Conservation (phyloP, 1,140 invertebrate species). For the Kradibia gibbosae region DNA sequence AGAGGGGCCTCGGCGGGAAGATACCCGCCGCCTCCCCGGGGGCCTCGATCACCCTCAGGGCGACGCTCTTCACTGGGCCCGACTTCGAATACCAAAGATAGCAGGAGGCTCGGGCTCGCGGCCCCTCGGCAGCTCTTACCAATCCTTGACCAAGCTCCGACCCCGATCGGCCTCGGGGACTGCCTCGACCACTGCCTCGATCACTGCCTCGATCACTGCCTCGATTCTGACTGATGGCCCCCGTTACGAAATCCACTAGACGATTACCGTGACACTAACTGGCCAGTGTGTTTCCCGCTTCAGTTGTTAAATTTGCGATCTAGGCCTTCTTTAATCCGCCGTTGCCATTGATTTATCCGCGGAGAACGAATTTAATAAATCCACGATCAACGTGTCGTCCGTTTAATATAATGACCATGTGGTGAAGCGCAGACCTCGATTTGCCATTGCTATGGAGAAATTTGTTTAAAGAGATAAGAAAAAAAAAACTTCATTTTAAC, state of each 20-base stretch:
- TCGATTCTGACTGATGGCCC: no score
- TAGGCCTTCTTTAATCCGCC: background rate
- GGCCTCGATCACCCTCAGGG: constrained; percentile 55
- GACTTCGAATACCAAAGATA: constrained; percentile 62
- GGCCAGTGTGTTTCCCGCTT: background rate
- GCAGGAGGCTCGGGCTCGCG: constrained; percentile 16
- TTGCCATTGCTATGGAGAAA: background rate
- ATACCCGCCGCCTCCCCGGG: no score
- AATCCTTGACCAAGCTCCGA: background rate
- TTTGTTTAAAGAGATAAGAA: background rate
- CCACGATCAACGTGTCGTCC: background rate
- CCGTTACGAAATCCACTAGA: background rate
- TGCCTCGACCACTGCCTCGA: no score
- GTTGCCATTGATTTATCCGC: background rate
- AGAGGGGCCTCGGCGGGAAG: background rate
- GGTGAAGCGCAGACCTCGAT: background rate
- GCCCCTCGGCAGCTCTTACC: background rate
- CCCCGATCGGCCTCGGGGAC: no score
- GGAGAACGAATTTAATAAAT: background rate
- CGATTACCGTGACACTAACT: background rate
- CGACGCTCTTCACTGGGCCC: constrained; percentile 55
- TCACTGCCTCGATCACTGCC: no score
- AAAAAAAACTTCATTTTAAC: background rate
- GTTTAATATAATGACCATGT: background rate
- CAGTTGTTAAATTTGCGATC: background rate